Evolutionary conservation across 2,113 vertebrate species (phyloP), one percentile per base, ranked within the genome.

Genomic region (Gymnocephalus cernua): DNA sequence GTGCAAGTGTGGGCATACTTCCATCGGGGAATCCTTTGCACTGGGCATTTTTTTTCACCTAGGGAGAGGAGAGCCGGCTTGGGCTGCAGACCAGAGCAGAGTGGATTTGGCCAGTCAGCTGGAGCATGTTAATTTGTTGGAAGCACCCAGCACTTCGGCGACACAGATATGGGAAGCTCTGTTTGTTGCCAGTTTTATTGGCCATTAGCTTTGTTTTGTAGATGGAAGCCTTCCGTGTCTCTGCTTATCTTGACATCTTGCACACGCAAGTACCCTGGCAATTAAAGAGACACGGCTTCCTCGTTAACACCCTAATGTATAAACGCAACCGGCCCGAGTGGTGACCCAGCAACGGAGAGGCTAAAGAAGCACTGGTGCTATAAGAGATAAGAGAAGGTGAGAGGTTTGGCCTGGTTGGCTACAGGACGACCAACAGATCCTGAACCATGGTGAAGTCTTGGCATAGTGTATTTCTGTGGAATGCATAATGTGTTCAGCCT

Each of bases 41-140:
- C 79, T 6, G 6, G 66, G 65, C 41, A 41, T 62, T 16, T 80
- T 66, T 66, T 59, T 56, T 41, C 48, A 65, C 71, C 53, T 64
- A 53, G 48, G 72, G 74, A 62, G 53, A 70, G 41, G 51, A 79
- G 63, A 73, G 65, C n/a, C n/a, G 27, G 61, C 63, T 80, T 83
- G 74, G 79, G 58, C 73, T 15, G 14, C 62, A 73, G 71, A 65
- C 59, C 41, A 75, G 63, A 74, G 84, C 56, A 61, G 77, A 85
- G 80, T 78, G 84, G 80, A 84, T 80, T 61, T 79, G 74, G 51
- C 70, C 69, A 79, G 86, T 86, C 83, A 80, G 77, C 83, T 83
- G 81, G 85, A 73, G 86, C 77, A 64, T 89, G 83, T 82, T 93
- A 80, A 88, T 87, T 79, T 89, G 86, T 74, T 93, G 89, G 82